Base-by-base conservation (phyloP, 2,113 vertebrate species). In the Hippocampus zosterae region DNA sequence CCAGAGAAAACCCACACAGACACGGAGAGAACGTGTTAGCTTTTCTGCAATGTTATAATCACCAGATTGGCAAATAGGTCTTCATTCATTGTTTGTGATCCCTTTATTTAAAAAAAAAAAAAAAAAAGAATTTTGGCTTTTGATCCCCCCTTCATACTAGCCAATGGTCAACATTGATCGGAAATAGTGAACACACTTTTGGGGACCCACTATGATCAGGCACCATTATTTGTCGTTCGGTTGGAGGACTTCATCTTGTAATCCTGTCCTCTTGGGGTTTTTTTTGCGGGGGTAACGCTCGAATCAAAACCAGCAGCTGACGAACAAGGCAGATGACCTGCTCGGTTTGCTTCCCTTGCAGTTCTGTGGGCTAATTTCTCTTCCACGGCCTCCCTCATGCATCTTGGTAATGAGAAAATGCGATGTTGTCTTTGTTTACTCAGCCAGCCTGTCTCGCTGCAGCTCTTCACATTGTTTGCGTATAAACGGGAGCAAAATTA, bases 381-480 rank as follows among this genome's bases (percentile, higher is more conserved):
- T 71, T 83, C 81, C 81, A 74, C 68, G 77, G 85, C 89, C 87
- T 89, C 81, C 80, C 79, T 82, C 86, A 81, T 77, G 83, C 84
- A 70, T 78, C 77, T 72, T 68, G 82, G 86, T 91, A 91, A 90
- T 90, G 88, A 92, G 90, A 90, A 90, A 89, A 89, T 89, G 85
- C 79, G 84, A 83, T 73, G 85, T 88, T 69, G 81, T 88, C 88
- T 88, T 83, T 88, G 88, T 92, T 91, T 91, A 85, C 84, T 74
- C 74, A 87, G 86, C 77, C 76, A 64, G 79, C 74, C 77, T 76
- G 77, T 82, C 79, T 88, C 88, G 80, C 81, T 79, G 84, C 79
- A 75, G 85, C 77, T 80, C 84, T 82, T 83, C 76, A 72, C 86
- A 84, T 90, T 91, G 84, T 89, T 90, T 86, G 85, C 88, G 90